These are phyloP conservation scores for Panagrolaimus sp. DNA, from an alignment of 1,140 invertebrate genomes.

Conservation along the genomic window DNA sequence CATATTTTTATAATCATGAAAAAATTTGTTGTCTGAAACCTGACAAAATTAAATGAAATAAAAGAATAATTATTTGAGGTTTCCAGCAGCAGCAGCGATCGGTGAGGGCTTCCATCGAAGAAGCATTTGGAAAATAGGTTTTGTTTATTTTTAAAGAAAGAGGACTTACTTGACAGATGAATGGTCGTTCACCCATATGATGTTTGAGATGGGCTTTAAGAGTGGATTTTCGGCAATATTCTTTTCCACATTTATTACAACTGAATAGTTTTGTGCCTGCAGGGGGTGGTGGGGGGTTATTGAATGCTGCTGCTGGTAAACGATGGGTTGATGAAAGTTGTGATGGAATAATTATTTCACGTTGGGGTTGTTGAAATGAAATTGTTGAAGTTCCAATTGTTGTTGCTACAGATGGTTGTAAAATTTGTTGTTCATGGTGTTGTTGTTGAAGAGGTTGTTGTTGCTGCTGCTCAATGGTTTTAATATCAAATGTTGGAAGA, in stretches of 20 bases:
- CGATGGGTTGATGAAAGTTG: no score
- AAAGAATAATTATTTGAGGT: conserved; percentile 16
- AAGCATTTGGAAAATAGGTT: conserved; percentile 14
- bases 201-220: conserved; percentile 49
- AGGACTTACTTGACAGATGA: conserved; percentile 41
- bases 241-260: neutral
- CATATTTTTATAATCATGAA: neutral
- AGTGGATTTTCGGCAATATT: conserved; percentile 48
- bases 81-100: conserved; percentile 17
- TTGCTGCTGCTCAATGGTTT: no score
- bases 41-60: conserved; percentile 5
- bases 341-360: no score
- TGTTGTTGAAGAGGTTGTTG: no score
- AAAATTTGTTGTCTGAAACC: conserved; percentile 2
- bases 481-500: no score
- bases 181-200: conserved; percentile 44
- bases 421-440: no score
- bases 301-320: neutral
- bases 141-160: conserved; percentile 24
- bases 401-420: no score
- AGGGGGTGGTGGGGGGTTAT: neutral
- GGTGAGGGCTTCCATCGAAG: conserved; percentile 23
- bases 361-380: no score
- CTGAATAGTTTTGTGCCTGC: neutral
- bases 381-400: no score